Base-by-base conservation (phyloP, 1,140 invertebrate genomes). In the Dendroctonus ponderosae region DNA sequence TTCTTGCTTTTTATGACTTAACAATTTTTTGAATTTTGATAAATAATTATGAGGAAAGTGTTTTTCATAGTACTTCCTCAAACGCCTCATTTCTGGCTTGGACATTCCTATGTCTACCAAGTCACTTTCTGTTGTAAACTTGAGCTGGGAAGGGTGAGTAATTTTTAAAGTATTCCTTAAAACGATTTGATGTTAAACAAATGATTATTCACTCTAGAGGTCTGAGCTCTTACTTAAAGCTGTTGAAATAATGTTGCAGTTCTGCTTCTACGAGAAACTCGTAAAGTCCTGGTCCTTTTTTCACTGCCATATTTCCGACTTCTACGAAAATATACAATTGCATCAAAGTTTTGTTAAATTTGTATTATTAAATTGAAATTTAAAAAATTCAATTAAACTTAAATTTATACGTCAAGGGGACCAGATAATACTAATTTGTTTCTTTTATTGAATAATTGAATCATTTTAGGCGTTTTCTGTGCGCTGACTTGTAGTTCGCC, bases 41-140 rank as follows among this genome's bases (percentile, higher is more conserved):
- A 97, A 80, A 77, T 96, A 96, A 71, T 93, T 94, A 76, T 95
- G 92, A 6, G 94, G 94, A 76, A 90, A 95, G 79, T 95, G 91
- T 78, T 94, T 97, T 69, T 93, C 89, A 77, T 94, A 97, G 75
- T 90, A 94, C 80, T 97, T 97, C 70, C 92, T 91, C 44, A 98
- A 85, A 64, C 96, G 84, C 70, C 96, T 86, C 80, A 95, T 93
- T 81, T 99, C 97, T 26, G 96, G 96, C 70, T 93, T 92, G 7
- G 94, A 94, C 87, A 99, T 93, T 6, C 96, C 96, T 72, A 99
- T 90, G 63, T 91, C 89, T 43, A 85, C 81, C 39, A 98, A 81
- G 80, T 99, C 97, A 68, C 95, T 91, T 72, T 97, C 94, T 0
- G 91, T 89, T 6, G 97, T 94, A 85, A 95, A 98, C 79, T 98